Evolutionary conservation across 2,888 invertebrate genomes (phyloP), one percentile per base, ranked within the genome.

Genomic region (Caenorhabditis sp.): DNA sequence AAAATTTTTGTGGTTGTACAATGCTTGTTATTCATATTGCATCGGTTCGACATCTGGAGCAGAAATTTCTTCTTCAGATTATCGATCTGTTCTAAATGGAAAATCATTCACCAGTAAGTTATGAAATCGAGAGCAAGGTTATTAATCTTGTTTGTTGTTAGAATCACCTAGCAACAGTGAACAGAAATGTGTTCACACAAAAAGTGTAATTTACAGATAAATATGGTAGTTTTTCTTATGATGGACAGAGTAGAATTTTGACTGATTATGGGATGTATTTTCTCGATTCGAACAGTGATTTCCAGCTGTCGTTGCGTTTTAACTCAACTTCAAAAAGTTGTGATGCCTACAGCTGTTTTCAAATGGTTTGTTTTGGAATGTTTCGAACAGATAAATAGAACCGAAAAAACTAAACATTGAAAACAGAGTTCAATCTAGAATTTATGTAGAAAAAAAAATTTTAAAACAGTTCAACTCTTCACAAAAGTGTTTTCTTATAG

Each of bases 11-110:
- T 43, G 64, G 8, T 58, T 75, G 4, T 75, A 75, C n/a, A 62
- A 75, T 24, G 69, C 69, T 17, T 75, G 75, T 51, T 75, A 63
- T 61, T 27, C 75, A 14, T 75, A 75, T 17, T 75, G 75, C 49
- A 58, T 67, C 0, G 75, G 75, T 5, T 62, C 75, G 1, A 17
- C 58, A 23, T 26, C 55, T 31, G 75, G 75, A 10, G 67, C 58
- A 6, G 63, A 66, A 36, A 63, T 57, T n/a, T 26, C 51, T 36
- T 59, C 62, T 0, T 37, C 57, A 19, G 64, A 74, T 43, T 74
- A 74, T 53, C 69, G 59, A 17, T n/a, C 21, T 5, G 60, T 63
- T 1, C 62, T 74, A 58, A 57, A 53, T 21, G 66, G 63, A n/a
- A 69, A 66, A 59, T 27, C 54, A 4, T 57, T 74, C 1, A 63